Conservation (phyloP, 2,888 invertebrate genomes). For the Nephrotoma flavescens region DNA sequence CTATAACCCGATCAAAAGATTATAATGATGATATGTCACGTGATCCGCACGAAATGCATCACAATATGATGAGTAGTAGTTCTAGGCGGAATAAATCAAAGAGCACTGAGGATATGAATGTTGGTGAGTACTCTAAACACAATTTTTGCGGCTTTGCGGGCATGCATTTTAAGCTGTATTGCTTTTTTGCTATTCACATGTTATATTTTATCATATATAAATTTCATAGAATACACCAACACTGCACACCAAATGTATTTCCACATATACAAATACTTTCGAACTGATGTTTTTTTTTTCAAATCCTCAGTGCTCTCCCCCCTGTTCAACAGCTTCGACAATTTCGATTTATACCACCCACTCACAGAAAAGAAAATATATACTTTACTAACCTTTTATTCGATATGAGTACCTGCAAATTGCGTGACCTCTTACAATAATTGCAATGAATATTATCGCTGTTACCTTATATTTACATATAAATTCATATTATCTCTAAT, state of each 20-base stretch:
- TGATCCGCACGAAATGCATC: conserved; percentile 55
- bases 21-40: conserved; percentile 55
- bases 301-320: background rate
- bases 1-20: conserved; percentile 45
- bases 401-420: background rate
- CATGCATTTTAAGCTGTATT: background rate
- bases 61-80: conserved; percentile 59
- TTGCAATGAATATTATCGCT: background rate
- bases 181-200: background rate
- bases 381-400: background rate
- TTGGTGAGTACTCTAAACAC: conserved; percentile 28
- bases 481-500: background rate
- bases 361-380: background rate
- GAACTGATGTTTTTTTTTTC: background rate
- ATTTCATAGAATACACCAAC: background rate
- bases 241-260: background rate
- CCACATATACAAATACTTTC: background rate
- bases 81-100: conserved; percentile 63
- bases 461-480: background rate
- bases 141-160: background rate
- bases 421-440: background rate
- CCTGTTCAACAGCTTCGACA: background rate
- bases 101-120: conserved; percentile 80
- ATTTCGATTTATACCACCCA: background rate
- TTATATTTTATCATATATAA: background rate